Percentiles rank a stretch among this genome's conserved stretches.
These are phyloP conservation scores for Delphinus delphis DNA, from an alignment of 2,113 vertebrate species.

Conservation along the genomic window DNA sequence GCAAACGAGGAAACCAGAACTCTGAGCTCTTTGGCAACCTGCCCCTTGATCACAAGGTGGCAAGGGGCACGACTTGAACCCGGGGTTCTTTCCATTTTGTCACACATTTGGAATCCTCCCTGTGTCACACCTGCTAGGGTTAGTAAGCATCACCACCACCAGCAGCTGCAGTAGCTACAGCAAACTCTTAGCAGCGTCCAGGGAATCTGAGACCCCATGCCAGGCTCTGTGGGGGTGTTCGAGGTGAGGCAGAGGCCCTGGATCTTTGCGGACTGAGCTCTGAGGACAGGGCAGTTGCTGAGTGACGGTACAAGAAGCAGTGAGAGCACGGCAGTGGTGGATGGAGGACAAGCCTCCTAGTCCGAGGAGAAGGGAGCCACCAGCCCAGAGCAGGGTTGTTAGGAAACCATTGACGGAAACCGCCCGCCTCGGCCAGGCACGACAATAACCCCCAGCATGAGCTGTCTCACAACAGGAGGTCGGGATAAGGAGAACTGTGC, in stretches of 20 bases:
- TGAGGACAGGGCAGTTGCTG: not conserved
- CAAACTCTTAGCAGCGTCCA: no score
- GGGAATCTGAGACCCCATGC: not conserved
- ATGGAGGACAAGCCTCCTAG: no score
- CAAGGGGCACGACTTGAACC: not conserved
- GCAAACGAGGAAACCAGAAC: not conserved
- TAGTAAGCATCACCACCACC: no score
- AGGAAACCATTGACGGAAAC: no score
- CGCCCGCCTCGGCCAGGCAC: no score
- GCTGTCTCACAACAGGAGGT: no score
- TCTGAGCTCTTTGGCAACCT: not conserved
- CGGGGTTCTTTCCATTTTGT: accelerated
- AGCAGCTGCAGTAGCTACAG: not conserved
- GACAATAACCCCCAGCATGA: no score
- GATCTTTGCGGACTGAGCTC: not conserved
- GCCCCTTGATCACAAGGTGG: not conserved
- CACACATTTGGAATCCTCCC: accelerated
- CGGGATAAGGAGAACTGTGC: no score
- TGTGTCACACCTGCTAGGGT: no score
- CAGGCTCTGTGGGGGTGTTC: not conserved
- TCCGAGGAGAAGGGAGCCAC: no score
- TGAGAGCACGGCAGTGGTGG: accelerated
- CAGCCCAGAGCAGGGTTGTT: not conserved
- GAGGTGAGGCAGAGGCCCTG: not conserved
- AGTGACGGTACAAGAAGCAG: not conserved